Percentiles rank a stretch among this genome's conserved stretches.
Evolutionary conservation across 2,888 invertebrate species (phyloP).

Genomic region (Eupithecia subfuscata): DNA sequence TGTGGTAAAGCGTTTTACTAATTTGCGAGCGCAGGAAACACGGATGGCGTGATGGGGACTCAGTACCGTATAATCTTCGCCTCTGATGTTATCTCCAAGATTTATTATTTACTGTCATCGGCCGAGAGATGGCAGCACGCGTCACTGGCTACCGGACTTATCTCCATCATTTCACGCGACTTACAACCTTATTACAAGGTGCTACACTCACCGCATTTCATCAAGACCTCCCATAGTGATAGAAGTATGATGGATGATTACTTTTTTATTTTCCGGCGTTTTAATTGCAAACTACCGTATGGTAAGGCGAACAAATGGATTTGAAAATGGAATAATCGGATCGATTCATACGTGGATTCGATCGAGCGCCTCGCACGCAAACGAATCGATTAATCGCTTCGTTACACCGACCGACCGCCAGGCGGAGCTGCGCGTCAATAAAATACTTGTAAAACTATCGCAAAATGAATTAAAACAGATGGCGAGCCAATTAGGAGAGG

Average conservation of each 20-base stretch:
- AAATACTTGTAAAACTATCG: slow-evolving; percentile 84
- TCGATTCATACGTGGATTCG: slow-evolving; percentile 64
- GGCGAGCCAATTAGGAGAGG: slow-evolving; percentile 82
- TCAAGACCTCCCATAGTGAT: slow-evolving; percentile 63
- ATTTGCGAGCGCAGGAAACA: slow-evolving; percentile 82
- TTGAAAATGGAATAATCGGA: slow-evolving; percentile 65
- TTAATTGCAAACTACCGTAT: slow-evolving; percentile 40
- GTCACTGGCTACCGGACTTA: slow-evolving; percentile 74
- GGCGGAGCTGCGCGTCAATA: slow-evolving; percentile 83
- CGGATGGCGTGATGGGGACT: slow-evolving; percentile 79
- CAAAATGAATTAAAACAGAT: slow-evolving; percentile 84
- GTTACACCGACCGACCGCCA: slow-evolving; percentile 72
- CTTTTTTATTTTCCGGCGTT: slow-evolving; percentile 34
- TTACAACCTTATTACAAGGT: slow-evolving; percentile 53
- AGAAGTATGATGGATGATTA: slow-evolving; percentile 44
- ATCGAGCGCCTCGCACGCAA: slow-evolving; percentile 75
- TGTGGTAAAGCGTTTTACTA: slow-evolving; percentile 74
- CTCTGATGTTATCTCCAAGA: slow-evolving; percentile 82
- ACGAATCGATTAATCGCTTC: slow-evolving; percentile 81
- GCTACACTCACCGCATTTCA: slow-evolving; percentile 45
- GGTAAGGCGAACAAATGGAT: slow-evolving; percentile 32
- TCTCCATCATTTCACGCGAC: slow-evolving; percentile 54
- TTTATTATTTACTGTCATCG: slow-evolving; percentile 82
- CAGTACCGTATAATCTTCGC: slow-evolving; percentile 81
- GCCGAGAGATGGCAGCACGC: slow-evolving; percentile 81